Evolutionary conservation across 1,140 invertebrate species (phyloP).

Genomic region (Phenacoccus solenopsis): DNA sequence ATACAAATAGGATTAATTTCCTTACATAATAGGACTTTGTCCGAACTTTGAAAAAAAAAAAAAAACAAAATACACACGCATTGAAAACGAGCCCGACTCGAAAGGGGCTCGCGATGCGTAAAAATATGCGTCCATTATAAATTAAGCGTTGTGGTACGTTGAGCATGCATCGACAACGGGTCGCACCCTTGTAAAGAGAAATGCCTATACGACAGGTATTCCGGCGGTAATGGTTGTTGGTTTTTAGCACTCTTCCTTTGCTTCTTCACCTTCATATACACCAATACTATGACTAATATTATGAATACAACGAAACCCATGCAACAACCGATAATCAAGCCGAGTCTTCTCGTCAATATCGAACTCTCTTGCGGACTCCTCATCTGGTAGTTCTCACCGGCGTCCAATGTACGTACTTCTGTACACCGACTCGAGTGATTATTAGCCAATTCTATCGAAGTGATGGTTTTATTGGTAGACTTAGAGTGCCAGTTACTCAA

Average conservation of each 20-base stretch:
- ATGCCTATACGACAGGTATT: constrained; percentile 53
- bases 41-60: neutral
- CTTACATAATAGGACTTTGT: neutral
- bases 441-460: constrained; percentile 23
- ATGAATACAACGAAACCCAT: constrained; percentile 75
- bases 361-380: constrained; percentile 41
- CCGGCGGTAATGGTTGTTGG: constrained; percentile 46
- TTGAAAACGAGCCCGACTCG: neutral
- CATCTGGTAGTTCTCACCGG: constrained; percentile 42
- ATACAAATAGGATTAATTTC: neutral
- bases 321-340: constrained; percentile 69
- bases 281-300: constrained; percentile 63
- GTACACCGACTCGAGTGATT: constrained; percentile 47
- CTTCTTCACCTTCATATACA: constrained; percentile 74
- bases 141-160: constrained; percentile 1
- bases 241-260: constrained; percentile 57
- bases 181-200: constrained; percentile 35
- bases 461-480: constrained; percentile 26
- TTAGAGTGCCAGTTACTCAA: constrained; percentile 48
- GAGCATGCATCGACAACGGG: constrained; percentile 11
- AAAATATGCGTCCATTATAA: neutral
- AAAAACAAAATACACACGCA: neutral
- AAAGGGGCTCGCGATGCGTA: neutral
- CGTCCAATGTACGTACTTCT: constrained; percentile 58
- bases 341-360: constrained; percentile 60